Conservation (phyloP, 2,888 invertebrate species). For the Coelinius sp. region DNA sequence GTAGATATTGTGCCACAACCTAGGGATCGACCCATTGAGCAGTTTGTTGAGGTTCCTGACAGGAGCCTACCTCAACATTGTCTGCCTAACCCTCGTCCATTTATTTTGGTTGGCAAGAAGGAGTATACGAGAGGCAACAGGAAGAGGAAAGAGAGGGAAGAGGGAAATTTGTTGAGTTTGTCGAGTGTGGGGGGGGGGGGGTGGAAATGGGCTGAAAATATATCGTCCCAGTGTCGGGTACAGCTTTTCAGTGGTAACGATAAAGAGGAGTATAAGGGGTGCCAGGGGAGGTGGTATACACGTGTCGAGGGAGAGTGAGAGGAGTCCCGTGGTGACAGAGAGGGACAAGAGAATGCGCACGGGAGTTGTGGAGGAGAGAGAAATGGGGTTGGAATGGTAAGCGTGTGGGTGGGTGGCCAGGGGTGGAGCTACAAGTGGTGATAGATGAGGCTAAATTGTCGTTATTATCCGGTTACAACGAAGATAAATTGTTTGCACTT, state of each 20-base stretch:
- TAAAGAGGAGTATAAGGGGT: slow-evolving; percentile 18
- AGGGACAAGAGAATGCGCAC: slow-evolving; percentile 28
- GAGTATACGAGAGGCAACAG: slow-evolving; percentile 8
- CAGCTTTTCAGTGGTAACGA: slow-evolving; percentile 26
- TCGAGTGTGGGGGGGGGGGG: slow-evolving; percentile 34
- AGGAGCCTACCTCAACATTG: slow-evolving; percentile 14
- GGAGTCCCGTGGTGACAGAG: slow-evolving; percentile 42
- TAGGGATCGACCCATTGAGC: slow-evolving; percentile 26
- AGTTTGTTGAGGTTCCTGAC: slow-evolving; percentile 29
- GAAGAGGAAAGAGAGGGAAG: slow-evolving; percentile 21
- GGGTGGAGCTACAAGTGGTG: slow-evolving; percentile 69
- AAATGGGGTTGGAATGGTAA: slow-evolving; percentile 32
- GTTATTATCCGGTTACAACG: slow-evolving; percentile 60
- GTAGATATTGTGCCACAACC: slow-evolving; percentile 35
- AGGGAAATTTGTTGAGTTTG: slow-evolving; percentile 29
- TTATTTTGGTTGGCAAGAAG: slow-evolving; percentile 26
- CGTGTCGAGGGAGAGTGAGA: slow-evolving; percentile 52
- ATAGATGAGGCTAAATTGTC: slow-evolving; percentile 67
- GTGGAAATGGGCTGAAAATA: slow-evolving; percentile 52
- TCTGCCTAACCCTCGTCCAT: slow-evolving; percentile 26
- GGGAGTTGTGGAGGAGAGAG: slow-evolving; percentile 22
- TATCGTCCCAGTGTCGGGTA: slow-evolving; percentile 20
- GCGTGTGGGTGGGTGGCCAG: slow-evolving; percentile 55
- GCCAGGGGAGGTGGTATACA: slow-evolving; percentile 43
- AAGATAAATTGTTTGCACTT: slow-evolving; percentile 48